These are phyloP conservation scores for Melangyna quadrimaculata DNA, from an alignment of 2,888 invertebrate genomes.

Conservation along the genomic window DNA sequence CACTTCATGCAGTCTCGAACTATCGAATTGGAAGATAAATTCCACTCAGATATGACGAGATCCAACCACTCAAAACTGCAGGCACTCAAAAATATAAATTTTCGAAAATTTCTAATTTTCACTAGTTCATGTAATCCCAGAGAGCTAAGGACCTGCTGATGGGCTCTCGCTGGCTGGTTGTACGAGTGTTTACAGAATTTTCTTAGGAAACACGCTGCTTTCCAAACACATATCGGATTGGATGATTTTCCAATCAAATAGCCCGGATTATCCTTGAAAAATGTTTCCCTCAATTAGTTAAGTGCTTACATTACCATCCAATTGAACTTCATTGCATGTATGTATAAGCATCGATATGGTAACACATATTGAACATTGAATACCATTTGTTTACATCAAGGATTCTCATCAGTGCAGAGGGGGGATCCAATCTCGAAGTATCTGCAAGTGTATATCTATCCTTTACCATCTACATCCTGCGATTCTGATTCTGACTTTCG, in stretches of 20 bases:
- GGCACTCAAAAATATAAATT: slow-evolving; percentile 25
- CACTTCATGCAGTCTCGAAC: slow-evolving; percentile 16
- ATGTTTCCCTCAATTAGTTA: slow-evolving; percentile 63
- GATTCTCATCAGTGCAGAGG: slow-evolving; percentile 11
- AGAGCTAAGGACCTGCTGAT: too few species aligned
- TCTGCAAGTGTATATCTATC: not conserved
- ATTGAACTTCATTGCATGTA: slow-evolving; percentile 31
- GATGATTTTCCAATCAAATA: slow-evolving; percentile 63
- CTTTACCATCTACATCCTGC: not conserved
- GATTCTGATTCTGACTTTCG: slow-evolving; percentile 18
- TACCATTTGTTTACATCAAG: slow-evolving; percentile 53
- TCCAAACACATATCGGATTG: not conserved
- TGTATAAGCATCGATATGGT: slow-evolving; percentile 4
- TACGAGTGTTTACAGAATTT: not conserved
- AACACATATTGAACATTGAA: slow-evolving; percentile 27
- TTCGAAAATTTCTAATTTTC: not conserved
- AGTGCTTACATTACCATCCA: slow-evolving; percentile 55
- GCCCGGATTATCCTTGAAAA: slow-evolving; percentile 59
- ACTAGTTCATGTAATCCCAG: not conserved
- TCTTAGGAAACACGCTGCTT: not conserved
- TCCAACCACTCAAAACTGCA: slow-evolving; percentile 9
- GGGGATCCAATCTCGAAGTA: not conserved
- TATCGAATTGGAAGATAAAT: slow-evolving; percentile 22
- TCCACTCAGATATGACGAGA: not conserved
- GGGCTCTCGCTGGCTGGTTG: not conserved